A percentile compares a stretch with the other conserved stretches of the same genome.
Conservation (phyloP, 2,113 vertebrate species). For the Chionomys nivalis region DNA sequence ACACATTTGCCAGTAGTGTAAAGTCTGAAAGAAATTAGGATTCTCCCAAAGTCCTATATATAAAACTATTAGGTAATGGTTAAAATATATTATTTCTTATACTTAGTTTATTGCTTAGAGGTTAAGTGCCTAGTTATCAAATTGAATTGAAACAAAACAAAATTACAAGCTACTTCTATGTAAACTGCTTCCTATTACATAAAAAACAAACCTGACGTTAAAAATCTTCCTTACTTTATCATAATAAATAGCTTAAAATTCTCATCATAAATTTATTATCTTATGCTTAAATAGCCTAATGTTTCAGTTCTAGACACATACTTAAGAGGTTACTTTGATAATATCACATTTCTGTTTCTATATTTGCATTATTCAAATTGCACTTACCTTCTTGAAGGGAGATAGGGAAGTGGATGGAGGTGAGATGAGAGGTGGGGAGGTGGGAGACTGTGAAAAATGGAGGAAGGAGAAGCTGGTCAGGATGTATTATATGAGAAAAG, state of each 20-base stretch:
- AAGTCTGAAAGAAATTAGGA: background rate
- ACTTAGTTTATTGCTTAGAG: background rate
- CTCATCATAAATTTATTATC: background rate
- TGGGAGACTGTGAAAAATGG: accelerated
- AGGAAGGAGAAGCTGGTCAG: accelerated
- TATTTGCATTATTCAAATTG: background rate
- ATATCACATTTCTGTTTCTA: background rate
- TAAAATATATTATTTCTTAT: background rate
- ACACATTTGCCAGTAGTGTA: background rate
- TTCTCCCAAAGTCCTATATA: background rate
- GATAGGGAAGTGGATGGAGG: accelerated
- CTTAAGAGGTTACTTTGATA: background rate
- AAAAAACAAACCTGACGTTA: too few relatives aligned
- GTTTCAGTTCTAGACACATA: background rate
- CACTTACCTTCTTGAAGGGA: background rate
- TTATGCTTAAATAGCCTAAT: background rate
- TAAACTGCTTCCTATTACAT: background rate
- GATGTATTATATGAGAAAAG: background rate
- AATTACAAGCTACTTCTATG: background rate
- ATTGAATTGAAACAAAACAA: background rate
- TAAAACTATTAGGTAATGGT: background rate
- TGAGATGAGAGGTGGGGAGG: accelerated
- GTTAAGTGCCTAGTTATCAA: background rate
- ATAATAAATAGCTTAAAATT: background rate
- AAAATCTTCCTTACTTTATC: background rate